Evolutionary conservation across 2,797 vertebrate species (phyloP).

Genomic region (Propithecus perrieri): DNA sequence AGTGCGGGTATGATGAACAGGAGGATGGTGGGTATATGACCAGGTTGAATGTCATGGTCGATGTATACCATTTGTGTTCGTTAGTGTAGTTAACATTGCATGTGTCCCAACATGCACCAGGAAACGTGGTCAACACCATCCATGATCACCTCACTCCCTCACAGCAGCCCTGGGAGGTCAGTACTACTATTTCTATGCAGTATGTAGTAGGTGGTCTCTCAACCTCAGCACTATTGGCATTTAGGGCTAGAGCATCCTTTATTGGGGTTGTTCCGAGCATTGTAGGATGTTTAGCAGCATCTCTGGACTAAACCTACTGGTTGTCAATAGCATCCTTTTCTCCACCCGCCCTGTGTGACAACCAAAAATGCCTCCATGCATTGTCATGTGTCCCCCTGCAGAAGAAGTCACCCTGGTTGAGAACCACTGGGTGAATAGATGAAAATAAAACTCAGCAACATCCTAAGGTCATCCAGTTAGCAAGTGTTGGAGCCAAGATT

Average conservation of each 20-base stretch:
- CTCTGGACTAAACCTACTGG: not conserved
- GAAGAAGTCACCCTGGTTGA: not conserved
- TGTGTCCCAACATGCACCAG: no score
- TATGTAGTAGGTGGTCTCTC: no score
- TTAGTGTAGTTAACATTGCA: not conserved
- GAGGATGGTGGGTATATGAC: no score
- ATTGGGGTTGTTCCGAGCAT: not conserved
- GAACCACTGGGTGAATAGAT: not conserved
- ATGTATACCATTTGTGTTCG: rapidly evolving
- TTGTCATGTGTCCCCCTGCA: not conserved
- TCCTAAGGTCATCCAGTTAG: not conserved
- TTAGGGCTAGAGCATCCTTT: not conserved
- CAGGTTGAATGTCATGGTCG: not conserved
- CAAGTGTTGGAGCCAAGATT: not conserved
- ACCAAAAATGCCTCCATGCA: not conserved
- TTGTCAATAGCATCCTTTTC: not conserved
- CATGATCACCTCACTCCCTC: not conserved
- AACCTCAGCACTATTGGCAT: not conserved
- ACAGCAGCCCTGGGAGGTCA: not conserved
- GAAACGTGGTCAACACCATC: not conserved
- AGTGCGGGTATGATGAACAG: not conserved
- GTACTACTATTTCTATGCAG: no score
- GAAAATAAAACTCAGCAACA: not conserved
- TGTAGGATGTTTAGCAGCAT: not conserved
- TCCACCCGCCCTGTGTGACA: rapidly evolving